phyloP scores from a whole-genome alignment of 2,113 vertebrate genomes.

The Saimiri boliviensis region DNA sequence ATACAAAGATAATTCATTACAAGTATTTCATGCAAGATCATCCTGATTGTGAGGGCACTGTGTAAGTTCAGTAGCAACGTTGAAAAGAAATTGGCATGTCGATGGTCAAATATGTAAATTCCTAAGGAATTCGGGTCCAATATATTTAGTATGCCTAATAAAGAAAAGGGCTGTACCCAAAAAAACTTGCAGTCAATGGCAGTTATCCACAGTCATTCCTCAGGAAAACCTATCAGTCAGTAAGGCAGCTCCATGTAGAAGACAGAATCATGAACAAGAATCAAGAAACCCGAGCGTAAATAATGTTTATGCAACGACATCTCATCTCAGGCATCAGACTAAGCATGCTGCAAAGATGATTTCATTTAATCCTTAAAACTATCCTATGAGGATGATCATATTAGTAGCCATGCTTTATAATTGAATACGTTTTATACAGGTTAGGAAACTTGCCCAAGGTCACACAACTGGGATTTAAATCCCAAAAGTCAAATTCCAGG shows the following conservation, averaged over 20 bases:
- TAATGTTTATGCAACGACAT: not conserved
- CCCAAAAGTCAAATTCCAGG: not conserved
- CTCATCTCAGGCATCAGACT: not conserved
- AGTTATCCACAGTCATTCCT: not conserved
- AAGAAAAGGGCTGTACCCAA: not conserved
- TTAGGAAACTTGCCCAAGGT: not conserved
- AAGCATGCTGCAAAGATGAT: not conserved
- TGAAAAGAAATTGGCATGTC: not conserved
- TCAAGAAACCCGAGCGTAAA: not conserved
- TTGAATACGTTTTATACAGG: not conserved
- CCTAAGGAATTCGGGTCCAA: not conserved
- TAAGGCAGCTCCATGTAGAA: not conserved
- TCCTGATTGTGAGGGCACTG: not conserved
- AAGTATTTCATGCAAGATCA: not conserved
- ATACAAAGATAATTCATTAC: conserved; percentile 17
- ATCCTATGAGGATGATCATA: not conserved
- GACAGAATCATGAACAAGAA: not conserved
- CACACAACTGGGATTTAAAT: not conserved
- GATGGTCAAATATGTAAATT: conserved; percentile 9
- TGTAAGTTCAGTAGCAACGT: not conserved
- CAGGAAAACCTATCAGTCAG: not conserved
- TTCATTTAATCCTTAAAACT: not conserved
- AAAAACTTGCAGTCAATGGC: not conserved
- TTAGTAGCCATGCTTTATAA: not conserved
- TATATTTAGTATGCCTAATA: not conserved